Evolutionary conservation across 2,797 vertebrate genomes (phyloP).

Genomic region (Liparis tanakae): DNA sequence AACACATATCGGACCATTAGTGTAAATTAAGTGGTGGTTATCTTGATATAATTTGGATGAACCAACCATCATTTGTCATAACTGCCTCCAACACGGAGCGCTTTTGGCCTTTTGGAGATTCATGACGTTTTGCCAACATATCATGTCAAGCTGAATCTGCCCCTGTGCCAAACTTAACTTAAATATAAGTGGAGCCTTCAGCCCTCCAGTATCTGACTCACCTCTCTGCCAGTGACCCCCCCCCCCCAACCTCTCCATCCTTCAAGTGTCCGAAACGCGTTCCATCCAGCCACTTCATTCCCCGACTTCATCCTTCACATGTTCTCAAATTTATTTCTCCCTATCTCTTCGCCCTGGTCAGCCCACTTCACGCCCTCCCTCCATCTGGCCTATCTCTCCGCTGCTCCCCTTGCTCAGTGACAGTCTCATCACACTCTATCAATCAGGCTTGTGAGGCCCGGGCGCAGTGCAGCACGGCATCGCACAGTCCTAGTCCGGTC

Average conservation of each 20-base stretch:
- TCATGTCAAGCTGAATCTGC: slow-evolving; percentile 23
- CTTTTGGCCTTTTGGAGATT: neutral
- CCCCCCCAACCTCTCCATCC: slow-evolving; percentile 43
- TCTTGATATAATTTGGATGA: neutral
- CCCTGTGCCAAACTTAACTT: slow-evolving; percentile 27
- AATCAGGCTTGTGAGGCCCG: slow-evolving; percentile 78
- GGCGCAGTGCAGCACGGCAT: slow-evolving; percentile 60
- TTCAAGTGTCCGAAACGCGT: slow-evolving; percentile 67
- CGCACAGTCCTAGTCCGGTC: slow-evolving; percentile 66
- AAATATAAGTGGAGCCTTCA: slow-evolving; percentile 35
- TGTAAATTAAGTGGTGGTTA: neutral
- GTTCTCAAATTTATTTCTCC: slow-evolving; percentile 79
- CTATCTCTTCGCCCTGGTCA: slow-evolving; percentile 73
- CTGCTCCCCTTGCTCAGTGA: slow-evolving; percentile 76
- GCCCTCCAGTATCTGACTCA: slow-evolving; percentile 39
- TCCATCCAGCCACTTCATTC: slow-evolving; percentile 71
- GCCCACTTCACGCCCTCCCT: slow-evolving; percentile 53
- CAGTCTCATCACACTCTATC: slow-evolving; percentile 85
- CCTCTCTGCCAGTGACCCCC: slow-evolving; percentile 12
- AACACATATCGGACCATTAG: neutral
- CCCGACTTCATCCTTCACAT: slow-evolving; percentile 77
- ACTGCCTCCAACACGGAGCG: neutral
- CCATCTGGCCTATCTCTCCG: slow-evolving; percentile 67
- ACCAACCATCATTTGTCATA: neutral
- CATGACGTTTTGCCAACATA: neutral